A percentile compares a stretch with the other conserved stretches of the same genome.
These are phyloP conservation scores for Lineus longissimus DNA, from an alignment of 1,140 invertebrate genomes.

Conservation along the genomic window DNA sequence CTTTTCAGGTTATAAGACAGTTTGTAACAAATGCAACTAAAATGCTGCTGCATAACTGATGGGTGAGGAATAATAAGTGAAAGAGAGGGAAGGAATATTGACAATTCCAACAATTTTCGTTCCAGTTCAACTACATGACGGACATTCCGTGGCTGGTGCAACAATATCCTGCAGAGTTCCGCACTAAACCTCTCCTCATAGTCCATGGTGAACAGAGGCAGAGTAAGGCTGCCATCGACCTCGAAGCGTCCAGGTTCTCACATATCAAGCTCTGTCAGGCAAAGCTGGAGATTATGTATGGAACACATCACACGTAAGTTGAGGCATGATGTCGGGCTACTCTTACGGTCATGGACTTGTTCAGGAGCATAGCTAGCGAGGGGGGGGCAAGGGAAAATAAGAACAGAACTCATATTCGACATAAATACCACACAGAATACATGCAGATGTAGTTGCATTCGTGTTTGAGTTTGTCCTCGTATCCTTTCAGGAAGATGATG, in stretches of 20 bases:
- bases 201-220: conserved; percentile 72
- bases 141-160: conserved; percentile 80
- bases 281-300: conserved; percentile 63
- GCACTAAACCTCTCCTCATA: conserved; percentile 67
- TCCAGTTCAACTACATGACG: conserved; percentile 89
- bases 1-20: too few relatives aligned
- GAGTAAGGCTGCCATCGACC: conserved; percentile 38
- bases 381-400: too few relatives aligned
- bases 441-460: too few relatives aligned
- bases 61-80: too few relatives aligned
- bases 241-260: conserved; percentile 33
- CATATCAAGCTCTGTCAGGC: conserved; percentile 51
- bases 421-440: too few relatives aligned
- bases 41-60: too few relatives aligned
- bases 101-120: conserved; percentile 12
- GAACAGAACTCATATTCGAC: too few relatives aligned
- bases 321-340: conserved; percentile 14
- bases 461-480: background rate
- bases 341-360: background rate
- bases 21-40: too few relatives aligned
- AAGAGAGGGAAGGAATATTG: too few relatives aligned
- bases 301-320: conserved; percentile 81
- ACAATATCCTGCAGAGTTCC: conserved; percentile 62
- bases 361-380: too few relatives aligned
- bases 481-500: conserved; percentile 74